Evolutionary conservation across 1,140 invertebrate species (phyloP).

Genomic region (Achatina immaculata): DNA sequence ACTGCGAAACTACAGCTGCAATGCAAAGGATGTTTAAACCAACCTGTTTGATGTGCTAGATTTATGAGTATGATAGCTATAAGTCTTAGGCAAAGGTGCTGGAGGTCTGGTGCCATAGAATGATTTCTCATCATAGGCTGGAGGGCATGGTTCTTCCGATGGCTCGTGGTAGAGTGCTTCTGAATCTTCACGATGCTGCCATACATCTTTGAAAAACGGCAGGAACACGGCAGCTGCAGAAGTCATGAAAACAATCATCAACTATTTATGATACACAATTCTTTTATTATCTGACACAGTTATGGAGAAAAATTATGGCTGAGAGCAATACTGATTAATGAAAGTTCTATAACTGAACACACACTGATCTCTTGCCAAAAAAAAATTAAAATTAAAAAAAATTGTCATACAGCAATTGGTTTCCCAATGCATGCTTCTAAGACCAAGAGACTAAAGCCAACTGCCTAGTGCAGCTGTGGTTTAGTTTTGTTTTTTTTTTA

Average conservation of each 20-base stretch:
- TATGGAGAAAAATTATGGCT: background rate
- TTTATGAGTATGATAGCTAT: constrained; percentile 60
- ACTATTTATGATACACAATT: too few species aligned
- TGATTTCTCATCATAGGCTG: constrained; percentile 53
- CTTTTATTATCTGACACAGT: background rate
- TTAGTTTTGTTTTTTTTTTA: too few species aligned
- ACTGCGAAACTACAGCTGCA: too few species aligned
- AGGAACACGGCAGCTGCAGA: constrained; percentile 89
- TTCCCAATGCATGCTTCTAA: too few species aligned
- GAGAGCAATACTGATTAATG: background rate
- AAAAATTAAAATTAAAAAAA: too few species aligned
- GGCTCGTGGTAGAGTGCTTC: constrained; percentile 76
- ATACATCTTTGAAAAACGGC: constrained; percentile 90
- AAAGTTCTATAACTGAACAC: background rate
- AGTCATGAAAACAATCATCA: constrained; percentile 54
- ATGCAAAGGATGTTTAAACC: too few species aligned
- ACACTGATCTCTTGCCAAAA: too few species aligned
- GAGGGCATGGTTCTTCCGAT: constrained; percentile 53
- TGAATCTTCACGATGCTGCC: constrained; percentile 95
- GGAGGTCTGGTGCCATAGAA: constrained; percentile 81
- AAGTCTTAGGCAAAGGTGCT: constrained; percentile 75
- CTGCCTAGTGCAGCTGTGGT: too few species aligned
- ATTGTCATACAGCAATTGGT: too few species aligned
- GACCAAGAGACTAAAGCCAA: too few species aligned
- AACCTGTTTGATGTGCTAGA: constrained; percentile 67